These are phyloP conservation scores for Cyrtonyx montezumae DNA, from an alignment of 2,113 vertebrate species.

Conservation along the genomic window DNA sequence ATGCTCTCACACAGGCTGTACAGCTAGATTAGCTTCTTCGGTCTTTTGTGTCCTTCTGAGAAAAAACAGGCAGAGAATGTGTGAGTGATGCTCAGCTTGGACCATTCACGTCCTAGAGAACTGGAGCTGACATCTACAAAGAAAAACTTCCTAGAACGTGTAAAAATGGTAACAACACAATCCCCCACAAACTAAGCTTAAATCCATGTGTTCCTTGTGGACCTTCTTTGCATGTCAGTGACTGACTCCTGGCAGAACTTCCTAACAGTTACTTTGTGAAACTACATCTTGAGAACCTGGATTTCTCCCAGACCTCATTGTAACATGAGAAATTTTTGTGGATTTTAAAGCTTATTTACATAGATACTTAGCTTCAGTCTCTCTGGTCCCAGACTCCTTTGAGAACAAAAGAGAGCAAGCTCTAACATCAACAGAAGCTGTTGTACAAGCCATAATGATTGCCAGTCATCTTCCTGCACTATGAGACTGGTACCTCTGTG, in stretches of 20 bases:
- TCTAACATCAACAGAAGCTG: neutral
- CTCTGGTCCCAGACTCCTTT: neutral
- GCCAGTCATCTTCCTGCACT: neutral
- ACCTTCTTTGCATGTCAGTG: neutral
- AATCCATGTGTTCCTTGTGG: neutral
- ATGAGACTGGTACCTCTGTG: fast-evolving
- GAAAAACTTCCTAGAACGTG: neutral
- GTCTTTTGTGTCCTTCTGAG: neutral
- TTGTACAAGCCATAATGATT: neutral
- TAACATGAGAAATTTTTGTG: neutral
- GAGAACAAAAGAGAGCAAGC: neutral
- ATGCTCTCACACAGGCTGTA: fast-evolving
- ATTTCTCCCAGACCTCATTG: neutral
- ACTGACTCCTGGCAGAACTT: neutral
- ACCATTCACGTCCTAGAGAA: neutral
- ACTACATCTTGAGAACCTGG: neutral
- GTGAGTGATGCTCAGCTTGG: fast-evolving
- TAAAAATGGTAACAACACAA: neutral
- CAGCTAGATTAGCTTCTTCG: neutral
- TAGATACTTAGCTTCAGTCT: neutral
- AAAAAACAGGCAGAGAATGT: neutral
- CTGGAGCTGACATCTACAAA: neutral
- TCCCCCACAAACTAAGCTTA: neutral
- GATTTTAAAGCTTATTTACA: neutral
- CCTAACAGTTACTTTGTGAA: neutral